Percentiles rank a stretch among this genome's conserved stretches.
phyloP scores from a whole-genome alignment of 2,888 invertebrate species.

The Ophion ellenae region DNA sequence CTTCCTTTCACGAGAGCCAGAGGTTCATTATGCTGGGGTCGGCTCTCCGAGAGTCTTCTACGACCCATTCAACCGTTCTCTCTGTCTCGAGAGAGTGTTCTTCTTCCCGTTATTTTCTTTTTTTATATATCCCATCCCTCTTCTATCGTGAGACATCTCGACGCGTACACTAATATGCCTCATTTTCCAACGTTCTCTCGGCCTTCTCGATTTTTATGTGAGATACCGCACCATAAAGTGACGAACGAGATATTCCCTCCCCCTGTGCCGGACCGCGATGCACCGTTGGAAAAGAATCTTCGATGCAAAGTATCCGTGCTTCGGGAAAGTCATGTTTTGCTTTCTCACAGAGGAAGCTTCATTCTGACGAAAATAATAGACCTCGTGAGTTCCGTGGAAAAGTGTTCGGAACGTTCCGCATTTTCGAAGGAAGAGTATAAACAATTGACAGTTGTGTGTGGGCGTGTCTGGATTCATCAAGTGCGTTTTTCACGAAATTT shows the following conservation, averaged over 20 bases:
- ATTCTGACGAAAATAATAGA: no score
- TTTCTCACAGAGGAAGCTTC: no score
- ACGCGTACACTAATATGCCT: slow-evolving; percentile 6
- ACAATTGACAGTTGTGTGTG: no score
- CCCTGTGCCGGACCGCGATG: no score
- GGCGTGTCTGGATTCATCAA: no score
- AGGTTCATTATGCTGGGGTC: slow-evolving; percentile 53
- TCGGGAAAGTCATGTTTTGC: no score
- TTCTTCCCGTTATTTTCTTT: background rate
- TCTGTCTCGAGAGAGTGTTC: background rate
- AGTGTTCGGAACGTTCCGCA: no score
- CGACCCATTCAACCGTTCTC: slow-evolving; percentile 32
- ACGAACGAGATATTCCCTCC: background rate
- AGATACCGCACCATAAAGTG: background rate
- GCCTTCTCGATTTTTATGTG: background rate
- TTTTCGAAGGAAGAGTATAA: no score
- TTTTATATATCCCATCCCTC: slow-evolving; percentile 1
- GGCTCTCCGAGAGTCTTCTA: slow-evolving; percentile 32
- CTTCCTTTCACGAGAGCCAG: slow-evolving; percentile 54
- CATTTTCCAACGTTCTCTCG: background rate
- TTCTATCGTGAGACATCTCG: slow-evolving; percentile 4
- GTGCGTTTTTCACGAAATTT: no score
- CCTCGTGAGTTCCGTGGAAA: no score
- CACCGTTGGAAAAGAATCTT: no score
- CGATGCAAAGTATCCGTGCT: no score